These are phyloP conservation scores for Drosophila macrospina DNA, from an alignment of 2,888 invertebrate genomes.

Conservation along the genomic window DNA sequence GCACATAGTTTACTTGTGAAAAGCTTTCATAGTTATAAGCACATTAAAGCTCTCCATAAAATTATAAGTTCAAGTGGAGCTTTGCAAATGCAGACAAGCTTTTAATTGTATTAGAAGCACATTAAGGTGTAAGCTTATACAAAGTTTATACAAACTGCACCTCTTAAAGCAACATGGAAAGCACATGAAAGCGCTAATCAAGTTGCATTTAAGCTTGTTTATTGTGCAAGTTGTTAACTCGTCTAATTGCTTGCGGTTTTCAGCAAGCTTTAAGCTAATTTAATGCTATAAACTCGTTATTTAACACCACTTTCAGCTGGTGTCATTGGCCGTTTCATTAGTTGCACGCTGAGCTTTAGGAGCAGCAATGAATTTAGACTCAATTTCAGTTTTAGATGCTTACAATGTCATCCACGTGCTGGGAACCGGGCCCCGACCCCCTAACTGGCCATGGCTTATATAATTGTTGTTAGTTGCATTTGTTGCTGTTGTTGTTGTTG, in stretches of 20 bases:
- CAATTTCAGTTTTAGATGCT: constrained; percentile 18
- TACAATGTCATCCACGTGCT: constrained; percentile 45
- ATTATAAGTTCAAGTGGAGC: too few species aligned
- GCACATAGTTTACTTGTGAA: too few species aligned
- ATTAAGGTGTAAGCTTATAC: too few species aligned
- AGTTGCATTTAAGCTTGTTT: not conserved
- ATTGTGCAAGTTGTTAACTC: not conserved
- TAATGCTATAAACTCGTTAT: constrained; percentile 4
- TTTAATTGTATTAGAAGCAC: too few species aligned
- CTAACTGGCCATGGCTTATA: constrained; percentile 14
- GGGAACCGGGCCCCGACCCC: constrained; percentile 6
- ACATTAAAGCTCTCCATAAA: too few species aligned
- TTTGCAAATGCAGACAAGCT: too few species aligned
- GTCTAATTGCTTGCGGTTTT: not conserved
- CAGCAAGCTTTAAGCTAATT: constrained; percentile 2
- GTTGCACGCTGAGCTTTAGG: not conserved
- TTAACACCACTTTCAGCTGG: constrained; percentile 3
- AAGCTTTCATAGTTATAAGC: too few species aligned
- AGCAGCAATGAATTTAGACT: constrained; percentile 7
- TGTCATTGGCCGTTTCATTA: constrained; percentile 16
- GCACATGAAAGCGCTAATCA: not conserved
- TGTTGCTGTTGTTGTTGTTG: constrained; percentile 31
- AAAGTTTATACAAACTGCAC: too few species aligned
- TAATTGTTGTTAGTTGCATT: constrained; percentile 44
- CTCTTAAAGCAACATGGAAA: not conserved